Evolutionary conservation across 2,797 vertebrate genomes (phyloP).

Genomic region (Erethizon dorsatum): DNA sequence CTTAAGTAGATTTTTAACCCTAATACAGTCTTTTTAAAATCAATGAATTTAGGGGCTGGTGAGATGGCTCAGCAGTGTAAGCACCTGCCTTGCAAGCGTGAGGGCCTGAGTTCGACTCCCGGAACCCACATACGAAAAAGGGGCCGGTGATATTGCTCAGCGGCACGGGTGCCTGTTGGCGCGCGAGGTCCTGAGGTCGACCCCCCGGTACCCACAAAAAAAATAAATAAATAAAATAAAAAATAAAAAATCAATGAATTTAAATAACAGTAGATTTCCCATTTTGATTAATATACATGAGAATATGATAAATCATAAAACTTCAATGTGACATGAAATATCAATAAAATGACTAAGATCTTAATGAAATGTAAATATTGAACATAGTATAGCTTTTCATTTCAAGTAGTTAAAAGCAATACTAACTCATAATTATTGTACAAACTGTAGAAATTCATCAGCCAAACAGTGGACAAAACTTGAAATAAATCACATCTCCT

Average conservation of each 20-base stretch:
- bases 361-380: constrained; percentile 79
- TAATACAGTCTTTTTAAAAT: constrained; percentile 62
- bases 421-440: constrained; percentile 75
- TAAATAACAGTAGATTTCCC: constrained; percentile 74
- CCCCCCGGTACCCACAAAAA: no score
- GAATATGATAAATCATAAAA: constrained; percentile 75
- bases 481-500: constrained; percentile 69
- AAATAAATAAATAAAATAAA: no score
- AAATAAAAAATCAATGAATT: constrained; percentile 58
- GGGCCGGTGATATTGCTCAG: no score
- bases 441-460: constrained; percentile 74
- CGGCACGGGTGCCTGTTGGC: no score
- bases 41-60: constrained; percentile 65
- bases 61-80: no score
- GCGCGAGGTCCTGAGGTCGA: no score
- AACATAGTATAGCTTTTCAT: constrained; percentile 73
- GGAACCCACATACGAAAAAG: no score
- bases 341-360: constrained; percentile 80
- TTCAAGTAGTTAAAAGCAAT: constrained; percentile 74
- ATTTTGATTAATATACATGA: constrained; percentile 81
- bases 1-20: constrained; percentile 15
- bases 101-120: no score
- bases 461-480: constrained; percentile 43
- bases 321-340: constrained; percentile 77
- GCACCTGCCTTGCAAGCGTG: no score